Evolutionary conservation across 2,888 invertebrate genomes (phyloP), one percentile per base, ranked within the genome.

Genomic region (Scelioninae gen. 2): DNA sequence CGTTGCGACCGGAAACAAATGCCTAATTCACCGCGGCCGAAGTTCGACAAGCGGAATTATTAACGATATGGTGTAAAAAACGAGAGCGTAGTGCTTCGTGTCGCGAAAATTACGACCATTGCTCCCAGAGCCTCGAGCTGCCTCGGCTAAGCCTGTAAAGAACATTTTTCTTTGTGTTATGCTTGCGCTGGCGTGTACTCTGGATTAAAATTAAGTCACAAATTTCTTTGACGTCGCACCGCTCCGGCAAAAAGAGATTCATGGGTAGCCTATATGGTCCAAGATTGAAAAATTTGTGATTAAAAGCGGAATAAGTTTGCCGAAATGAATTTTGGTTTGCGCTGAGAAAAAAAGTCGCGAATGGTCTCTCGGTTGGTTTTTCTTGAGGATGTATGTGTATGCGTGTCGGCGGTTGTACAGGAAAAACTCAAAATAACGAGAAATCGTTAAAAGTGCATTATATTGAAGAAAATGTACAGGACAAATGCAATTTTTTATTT

Each of bases 81-180:
- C 69, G 71, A 76, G 67, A 68, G 71, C 68, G 71, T 72, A 58
- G 72, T 52, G 61, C 67, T 74, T 73, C 61, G 72, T 67, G 74
- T 74, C 74, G 71, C 58, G 57, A 72, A 74, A 74, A 74, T 63
- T 77, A 71, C 76, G 75, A 73, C 74, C 72, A 60, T 75, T 78
- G 45, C 76, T 78, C 19, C 83, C 83, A 39, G 82, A 82, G 76
- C 84, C 84, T 74, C 84, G 83, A 28, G 85, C 85, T 37, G 84
- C 85, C 64, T 85, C 84, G 55, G 85, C 84, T 61, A 84, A 76
- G 78, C 84, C 84, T 85, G 76, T 52, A 74, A 76, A 76, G 52
- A 71, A 74, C 74, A 70, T 65, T 70, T 70, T 70, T 70, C 65
- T 69, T 74, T 74, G 58, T 70, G 60, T 70, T 70, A 69, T 28